Evolutionary conservation across 2,113 vertebrate species (phyloP).

Genomic region (Ameiurus melas): DNA sequence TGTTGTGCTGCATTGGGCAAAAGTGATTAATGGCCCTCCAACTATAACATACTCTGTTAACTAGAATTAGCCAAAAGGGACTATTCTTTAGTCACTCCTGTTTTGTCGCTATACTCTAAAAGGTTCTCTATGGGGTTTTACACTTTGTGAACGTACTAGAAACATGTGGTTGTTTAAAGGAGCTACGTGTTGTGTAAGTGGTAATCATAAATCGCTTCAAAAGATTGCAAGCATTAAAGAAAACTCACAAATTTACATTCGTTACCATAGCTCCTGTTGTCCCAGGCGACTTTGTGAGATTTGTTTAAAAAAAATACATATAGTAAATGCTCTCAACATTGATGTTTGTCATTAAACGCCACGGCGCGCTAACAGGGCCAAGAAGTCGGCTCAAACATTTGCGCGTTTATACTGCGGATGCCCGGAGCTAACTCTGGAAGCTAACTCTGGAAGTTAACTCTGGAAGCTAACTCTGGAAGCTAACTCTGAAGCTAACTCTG

Average conservation of each 20-base stretch:
- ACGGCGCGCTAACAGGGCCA: constrained; percentile 1
- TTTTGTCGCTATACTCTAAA: constrained; percentile 43
- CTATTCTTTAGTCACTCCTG: constrained; percentile 44
- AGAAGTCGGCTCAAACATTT: constrained; percentile 3
- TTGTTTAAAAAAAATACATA: not conserved
- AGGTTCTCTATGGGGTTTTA: constrained; percentile 34
- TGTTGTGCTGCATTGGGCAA: constrained; percentile 54
- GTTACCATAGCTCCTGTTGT: constrained; percentile 34
- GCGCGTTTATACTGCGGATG: constrained; percentile 13
- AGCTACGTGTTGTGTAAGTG: constrained; percentile 41
- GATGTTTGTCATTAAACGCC: constrained; percentile 6
- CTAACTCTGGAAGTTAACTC: constrained; percentile 15
- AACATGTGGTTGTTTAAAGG: constrained; percentile 45
- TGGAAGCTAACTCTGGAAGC: constrained; percentile 32
- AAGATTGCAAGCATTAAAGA: not conserved
- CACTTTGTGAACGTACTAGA: constrained; percentile 52
- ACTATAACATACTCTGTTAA: constrained; percentile 37
- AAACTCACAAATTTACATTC: constrained; percentile 18
- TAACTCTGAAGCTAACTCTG: not conserved
- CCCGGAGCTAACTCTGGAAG: constrained; percentile 25
- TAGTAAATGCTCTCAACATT: not conserved
- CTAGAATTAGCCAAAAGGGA: constrained; percentile 46
- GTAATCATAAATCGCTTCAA: constrained; percentile 31
- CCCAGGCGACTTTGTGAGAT: constrained; percentile 13
- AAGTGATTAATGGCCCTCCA: constrained; percentile 45